These are phyloP conservation scores for Brassicogethes aeneus DNA, from an alignment of 2,888 invertebrate species.

Conservation along the genomic window DNA sequence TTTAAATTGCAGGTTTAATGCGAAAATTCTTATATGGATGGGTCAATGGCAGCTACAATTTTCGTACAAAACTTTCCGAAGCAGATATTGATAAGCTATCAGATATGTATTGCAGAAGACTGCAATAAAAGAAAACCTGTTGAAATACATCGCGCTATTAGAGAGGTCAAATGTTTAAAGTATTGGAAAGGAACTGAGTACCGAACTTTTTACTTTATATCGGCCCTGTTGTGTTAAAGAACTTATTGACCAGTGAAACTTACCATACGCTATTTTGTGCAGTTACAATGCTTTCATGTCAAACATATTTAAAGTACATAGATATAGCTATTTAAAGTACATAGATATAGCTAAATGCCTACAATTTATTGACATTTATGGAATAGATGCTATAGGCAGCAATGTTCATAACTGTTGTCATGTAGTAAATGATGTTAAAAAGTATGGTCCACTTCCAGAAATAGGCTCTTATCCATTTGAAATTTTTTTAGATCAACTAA, in stretches of 20 bases:
- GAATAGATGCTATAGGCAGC: constrained; percentile 21
- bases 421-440: constrained; percentile 24
- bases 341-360: background rate
- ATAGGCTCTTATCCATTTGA: constrained; percentile 31
- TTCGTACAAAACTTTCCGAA: constrained; percentile 12
- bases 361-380: constrained; percentile 23
- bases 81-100: constrained; percentile 9
- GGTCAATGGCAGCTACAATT: constrained; percentile 14
- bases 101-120: constrained; percentile 8
- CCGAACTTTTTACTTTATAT: constrained; percentile 19
- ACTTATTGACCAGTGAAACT: too few relatives aligned
- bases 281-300: background rate
- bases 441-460: constrained; percentile 24
- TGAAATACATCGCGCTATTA: constrained; percentile 15
- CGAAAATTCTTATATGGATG: constrained; percentile 16
- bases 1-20: constrained; percentile 11
- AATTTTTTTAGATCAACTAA: constrained; percentile 21
- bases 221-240: too few relatives aligned
- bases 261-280: background rate
- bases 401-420: constrained; percentile 31
- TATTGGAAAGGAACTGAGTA: constrained; percentile 19
- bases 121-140: constrained; percentile 12
- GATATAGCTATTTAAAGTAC: too few relatives aligned
- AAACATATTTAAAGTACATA: too few relatives aligned
- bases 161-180: constrained; percentile 14